Conservation (phyloP, 1,140 invertebrate genomes). For the Lasioglossum baleicum region DNA sequence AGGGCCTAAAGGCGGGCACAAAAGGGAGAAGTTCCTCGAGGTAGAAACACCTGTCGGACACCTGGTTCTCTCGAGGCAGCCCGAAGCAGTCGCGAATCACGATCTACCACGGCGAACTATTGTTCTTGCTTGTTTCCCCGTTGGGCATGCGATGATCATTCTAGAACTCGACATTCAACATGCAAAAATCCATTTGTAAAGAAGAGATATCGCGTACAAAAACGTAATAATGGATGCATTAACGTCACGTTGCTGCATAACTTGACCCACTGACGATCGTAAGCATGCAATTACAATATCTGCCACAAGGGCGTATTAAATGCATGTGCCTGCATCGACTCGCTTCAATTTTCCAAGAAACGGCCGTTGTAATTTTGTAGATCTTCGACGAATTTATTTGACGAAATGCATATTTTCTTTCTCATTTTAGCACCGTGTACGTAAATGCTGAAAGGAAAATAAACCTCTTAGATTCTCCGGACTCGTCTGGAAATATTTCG, state of each 20-base stretch:
- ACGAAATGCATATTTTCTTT: too few species aligned
- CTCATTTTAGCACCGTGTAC: too few species aligned
- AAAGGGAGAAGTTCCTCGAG: neutral
- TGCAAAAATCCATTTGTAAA: neutral
- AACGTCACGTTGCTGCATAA: neutral
- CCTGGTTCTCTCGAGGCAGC: neutral
- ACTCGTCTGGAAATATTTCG: neutral
- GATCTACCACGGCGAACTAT: neutral
- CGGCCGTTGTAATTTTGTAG: too few species aligned
- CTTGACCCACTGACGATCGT: neutral
- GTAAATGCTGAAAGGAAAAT: too few species aligned
- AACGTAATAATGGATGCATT: neutral
- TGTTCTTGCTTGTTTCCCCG: too few species aligned
- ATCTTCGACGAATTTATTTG: too few species aligned
- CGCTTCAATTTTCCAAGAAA: too few species aligned
- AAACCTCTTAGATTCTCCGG: too few species aligned
- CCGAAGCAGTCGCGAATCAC: neutral
- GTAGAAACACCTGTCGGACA: conserved; percentile 32
- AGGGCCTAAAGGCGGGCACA: neutral
- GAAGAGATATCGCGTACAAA: neutral
- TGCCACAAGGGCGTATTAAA: too few species aligned
- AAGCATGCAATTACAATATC: conserved; percentile 1
- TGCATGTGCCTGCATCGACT: too few species aligned
- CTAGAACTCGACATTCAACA: neutral
- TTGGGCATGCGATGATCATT: neutral